Evolutionary conservation across 2,888 invertebrate genomes (phyloP).

Genomic region (Lasiommata megera): DNA sequence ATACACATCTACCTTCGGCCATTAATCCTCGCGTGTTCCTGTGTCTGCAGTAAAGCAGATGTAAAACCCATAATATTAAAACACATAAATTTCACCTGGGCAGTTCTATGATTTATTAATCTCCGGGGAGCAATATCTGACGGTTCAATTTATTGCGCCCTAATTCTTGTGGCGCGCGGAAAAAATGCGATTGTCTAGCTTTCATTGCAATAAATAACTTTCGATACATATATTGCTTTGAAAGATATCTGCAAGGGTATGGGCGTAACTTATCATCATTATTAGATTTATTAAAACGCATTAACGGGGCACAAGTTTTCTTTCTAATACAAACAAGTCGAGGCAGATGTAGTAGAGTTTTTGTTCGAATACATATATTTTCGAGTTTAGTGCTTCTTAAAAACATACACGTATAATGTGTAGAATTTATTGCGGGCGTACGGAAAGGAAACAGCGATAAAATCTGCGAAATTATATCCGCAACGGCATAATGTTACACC

Average conservation of each 20-base stretch:
- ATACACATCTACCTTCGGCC: too few species aligned
- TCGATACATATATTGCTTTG: too few species aligned
- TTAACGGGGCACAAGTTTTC: too few species aligned
- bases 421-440: neutral
- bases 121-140: conserved; percentile 9
- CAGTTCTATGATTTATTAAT: conserved; percentile 8
- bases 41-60: neutral
- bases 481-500: neutral
- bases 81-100: neutral
- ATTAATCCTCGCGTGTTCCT: too few species aligned
- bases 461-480: conserved; percentile 6
- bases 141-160: conserved; percentile 10
- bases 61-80: neutral
- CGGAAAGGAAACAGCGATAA: conserved; percentile 8
- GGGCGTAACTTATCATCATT: too few species aligned
- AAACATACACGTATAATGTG: neutral
- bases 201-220: conserved; percentile 1
- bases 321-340: too few species aligned
- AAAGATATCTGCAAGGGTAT: too few species aligned
- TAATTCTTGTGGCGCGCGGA: neutral
- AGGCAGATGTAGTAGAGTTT: neutral
- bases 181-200: conserved; percentile 4
- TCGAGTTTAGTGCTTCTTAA: neutral
- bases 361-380: neutral
- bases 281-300: too few species aligned